Evolutionary conservation across 2,888 invertebrate species (phyloP), one percentile per base, ranked within the genome.

Genomic region (Tanypteryx hageni): DNA sequence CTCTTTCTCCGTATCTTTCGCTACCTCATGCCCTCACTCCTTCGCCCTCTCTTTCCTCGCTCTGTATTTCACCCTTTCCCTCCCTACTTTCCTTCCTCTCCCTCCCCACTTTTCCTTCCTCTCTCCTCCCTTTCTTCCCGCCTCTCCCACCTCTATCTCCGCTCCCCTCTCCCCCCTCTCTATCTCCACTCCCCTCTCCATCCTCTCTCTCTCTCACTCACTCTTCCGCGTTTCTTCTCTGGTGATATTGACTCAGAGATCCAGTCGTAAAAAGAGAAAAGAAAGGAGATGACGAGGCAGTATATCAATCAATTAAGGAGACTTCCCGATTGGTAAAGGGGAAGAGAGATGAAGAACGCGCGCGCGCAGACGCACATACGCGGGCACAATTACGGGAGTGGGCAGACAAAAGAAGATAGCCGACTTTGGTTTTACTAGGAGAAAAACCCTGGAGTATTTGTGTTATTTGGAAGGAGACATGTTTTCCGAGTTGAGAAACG

Each of bases 281-380:
- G 44, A 44, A 82, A 18, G 27, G 82, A 27, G 27, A 85, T 58
- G 85, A 59, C 58, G 27, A 59, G 58, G 59, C 59, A 22, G 59
- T 59, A 85, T 85, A 85, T 58, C 85, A 85, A 85, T 85, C 85
- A 85, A 85, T 85, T 85, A 85, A 27, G 85, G 85, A 58, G 14
- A 57, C 14, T 14, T 58, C 27, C 85, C 58, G 85, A 59, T 59
- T 59, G 85, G 14, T 58, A 58, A 9, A 27, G n/a, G 3, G 85
- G 58, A 22, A 44, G 44, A 44, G 44, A 44, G 44, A 44, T 44
- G 44, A 44, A 44, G 44, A 44, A 44, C 44, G 64, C n/a, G 16
- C 10, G 68, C 11, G 18, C 68, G 22, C 18, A 18, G 18, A 68
- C 18, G 18, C n/a, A 7, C 64, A 10, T 18, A 68, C 5, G 18